Evolutionary conservation across 2,888 invertebrate species (phyloP).

Genomic region (Incurvaria masculella): DNA sequence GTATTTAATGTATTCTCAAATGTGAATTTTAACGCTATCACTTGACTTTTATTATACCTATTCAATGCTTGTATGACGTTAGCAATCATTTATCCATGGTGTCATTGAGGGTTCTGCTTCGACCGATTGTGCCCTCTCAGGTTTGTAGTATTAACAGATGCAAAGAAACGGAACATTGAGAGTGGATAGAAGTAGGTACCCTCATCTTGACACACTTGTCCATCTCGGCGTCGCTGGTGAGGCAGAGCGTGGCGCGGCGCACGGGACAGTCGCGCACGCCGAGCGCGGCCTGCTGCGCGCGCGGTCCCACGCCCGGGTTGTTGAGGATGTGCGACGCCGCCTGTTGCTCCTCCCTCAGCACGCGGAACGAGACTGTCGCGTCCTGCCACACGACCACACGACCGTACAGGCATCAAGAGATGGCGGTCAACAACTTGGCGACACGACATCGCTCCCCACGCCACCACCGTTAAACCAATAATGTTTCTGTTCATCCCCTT

Average conservation of each 20-base stretch:
- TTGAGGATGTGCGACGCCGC: slow-evolving; percentile 72
- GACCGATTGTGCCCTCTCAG: too few species aligned
- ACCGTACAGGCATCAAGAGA: not conserved
- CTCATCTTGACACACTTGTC: slow-evolving; percentile 91
- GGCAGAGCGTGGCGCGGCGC: slow-evolving; percentile 80
- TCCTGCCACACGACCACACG: slow-evolving; percentile 54
- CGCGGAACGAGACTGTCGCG: slow-evolving; percentile 61
- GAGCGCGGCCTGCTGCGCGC: slow-evolving; percentile 65
- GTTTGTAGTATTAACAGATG: too few species aligned
- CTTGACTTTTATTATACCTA: too few species aligned
- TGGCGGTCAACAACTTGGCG: not conserved
- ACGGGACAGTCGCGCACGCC: slow-evolving; percentile 82
- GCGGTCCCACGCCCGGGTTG: slow-evolving; percentile 55
- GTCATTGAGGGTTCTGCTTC: too few species aligned
- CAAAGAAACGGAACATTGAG: too few species aligned
- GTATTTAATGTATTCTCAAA: too few species aligned
- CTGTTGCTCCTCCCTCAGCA: slow-evolving; percentile 70
- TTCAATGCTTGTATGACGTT: too few species aligned
- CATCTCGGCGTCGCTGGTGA: slow-evolving; percentile 87
- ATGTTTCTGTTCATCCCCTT: too few species aligned
- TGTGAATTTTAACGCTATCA: not conserved
- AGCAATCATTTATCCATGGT: too few species aligned
- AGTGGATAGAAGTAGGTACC: too few species aligned
- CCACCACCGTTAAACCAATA: too few species aligned
- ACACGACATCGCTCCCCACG: not conserved